Evolutionary conservation across 2,888 invertebrate genomes (phyloP), one percentile per base, ranked within the genome.

Genomic region (Tromatobia lineatoria): DNA sequence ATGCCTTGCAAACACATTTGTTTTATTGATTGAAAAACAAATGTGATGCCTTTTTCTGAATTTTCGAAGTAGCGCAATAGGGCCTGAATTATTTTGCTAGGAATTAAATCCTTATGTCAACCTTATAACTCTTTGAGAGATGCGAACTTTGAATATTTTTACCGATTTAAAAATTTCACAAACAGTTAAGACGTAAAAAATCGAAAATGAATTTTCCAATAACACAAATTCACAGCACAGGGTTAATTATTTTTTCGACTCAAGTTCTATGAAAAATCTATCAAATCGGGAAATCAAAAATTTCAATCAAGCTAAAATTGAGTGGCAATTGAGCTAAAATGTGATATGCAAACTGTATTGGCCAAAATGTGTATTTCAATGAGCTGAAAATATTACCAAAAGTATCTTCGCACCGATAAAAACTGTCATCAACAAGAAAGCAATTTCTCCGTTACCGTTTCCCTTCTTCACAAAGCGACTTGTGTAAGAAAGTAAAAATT

Each of bases 401-500:
- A 10, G 38, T 38, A 1, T 38, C 38, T 6, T 38, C 10, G 10
- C 38, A 10, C 38, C 10, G 8, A 10, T 38, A 38, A 47, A 47
- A 47, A 47, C 3, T 47, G 15, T 47, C 15, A 47, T 47, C 47
- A 13, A 13, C 4, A 8, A 20, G 23, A 54, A 57, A 8, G 57
- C 57, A 57, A 25, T 57, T 25, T 57, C 4, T 4, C 11, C 25
- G 3, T 57, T 20, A 54, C 54, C 2, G 11, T 23, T 23, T 23
- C 54, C 13, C 25, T 23, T 11, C 2, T 15, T 4, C 23, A 25
- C 7, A 50, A 23, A 61, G 29, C n/a, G 61, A 61, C 10, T 10
- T 15, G 34, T 23, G 34, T 8, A 15, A 29, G 34, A 59, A 29
- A 59, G n/a, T 7, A 61, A 61, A 61, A 61, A 61, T 61, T 61